Conservation (phyloP, 2,113 vertebrate species). For the Hypomesus transpacificus region DNA sequence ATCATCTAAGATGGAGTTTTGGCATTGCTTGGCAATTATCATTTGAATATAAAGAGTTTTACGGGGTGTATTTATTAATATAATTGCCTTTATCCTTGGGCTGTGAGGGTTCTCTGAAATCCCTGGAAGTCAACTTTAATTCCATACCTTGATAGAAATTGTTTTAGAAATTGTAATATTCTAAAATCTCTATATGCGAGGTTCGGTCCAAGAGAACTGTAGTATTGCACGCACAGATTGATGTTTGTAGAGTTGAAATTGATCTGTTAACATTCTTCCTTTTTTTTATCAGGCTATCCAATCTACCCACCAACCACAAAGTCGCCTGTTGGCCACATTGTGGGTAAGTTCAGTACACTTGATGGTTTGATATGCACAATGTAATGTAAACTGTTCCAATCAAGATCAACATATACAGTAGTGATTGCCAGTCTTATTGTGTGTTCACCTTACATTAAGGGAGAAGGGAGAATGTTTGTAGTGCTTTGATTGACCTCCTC, state of each 20-base stretch:
- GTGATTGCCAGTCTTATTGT: too few species aligned
- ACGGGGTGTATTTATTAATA: conserved; percentile 20
- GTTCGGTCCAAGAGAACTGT: not conserved
- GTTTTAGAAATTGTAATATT: not conserved
- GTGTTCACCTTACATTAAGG: too few species aligned
- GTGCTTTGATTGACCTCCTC: not conserved
- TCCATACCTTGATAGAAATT: conserved; percentile 1
- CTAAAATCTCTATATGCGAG: not conserved
- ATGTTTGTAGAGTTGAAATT: conserved; percentile 9
- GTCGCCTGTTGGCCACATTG: conserved; percentile 58
- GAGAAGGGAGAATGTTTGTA: too few species aligned
- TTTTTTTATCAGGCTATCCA: conserved; percentile 56
- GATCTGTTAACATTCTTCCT: conserved; percentile 10
- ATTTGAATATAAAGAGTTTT: conserved; percentile 31
- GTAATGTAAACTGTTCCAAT: not conserved
- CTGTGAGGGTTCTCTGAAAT: conserved; percentile 19
- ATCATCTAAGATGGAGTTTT: not conserved
- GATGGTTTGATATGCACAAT: not conserved
- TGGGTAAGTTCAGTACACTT: conserved; percentile 50
- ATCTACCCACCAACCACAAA: conserved; percentile 51
- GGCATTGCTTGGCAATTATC: conserved; percentile 13
- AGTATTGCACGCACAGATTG: not conserved
- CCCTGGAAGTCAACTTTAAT: not conserved
- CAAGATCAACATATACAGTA: not conserved
- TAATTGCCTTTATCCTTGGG: conserved; percentile 5